Evolutionary conservation across 2,888 invertebrate genomes (phyloP).

Genomic region (Ceriagrion tenellum): DNA sequence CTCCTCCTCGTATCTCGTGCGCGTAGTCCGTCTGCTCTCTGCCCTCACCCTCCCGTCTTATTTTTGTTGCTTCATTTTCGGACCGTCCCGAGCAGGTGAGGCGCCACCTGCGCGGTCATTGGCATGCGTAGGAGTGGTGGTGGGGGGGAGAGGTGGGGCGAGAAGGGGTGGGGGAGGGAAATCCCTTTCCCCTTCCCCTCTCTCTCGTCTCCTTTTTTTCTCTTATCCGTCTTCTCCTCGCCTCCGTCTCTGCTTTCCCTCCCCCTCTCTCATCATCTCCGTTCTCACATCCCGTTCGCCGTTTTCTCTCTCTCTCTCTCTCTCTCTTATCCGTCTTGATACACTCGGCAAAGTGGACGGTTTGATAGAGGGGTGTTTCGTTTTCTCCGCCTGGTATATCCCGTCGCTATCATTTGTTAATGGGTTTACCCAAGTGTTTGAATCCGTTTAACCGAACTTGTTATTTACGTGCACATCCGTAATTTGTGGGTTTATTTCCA

Average conservation of each 20-base stretch:
- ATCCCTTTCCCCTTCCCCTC: neutral
- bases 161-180: neutral
- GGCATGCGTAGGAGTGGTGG: conserved; percentile 60
- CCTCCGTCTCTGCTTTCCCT: too few species aligned
- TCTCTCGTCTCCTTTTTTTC: neutral
- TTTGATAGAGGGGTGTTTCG: neutral
- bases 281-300: neutral
- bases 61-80: conserved; percentile 48
- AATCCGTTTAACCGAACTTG: neutral
- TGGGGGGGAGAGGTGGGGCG: too few species aligned
- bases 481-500: too few species aligned
- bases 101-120: conserved; percentile 62
- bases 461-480: neutral
- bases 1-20: neutral
- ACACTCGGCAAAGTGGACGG: neutral
- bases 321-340: neutral
- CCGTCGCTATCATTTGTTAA: neutral
- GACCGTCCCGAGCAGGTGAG: conserved; percentile 61
- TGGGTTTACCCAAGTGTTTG: neutral
- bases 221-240: neutral
- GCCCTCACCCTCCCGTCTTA: neutral
- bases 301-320: neutral
- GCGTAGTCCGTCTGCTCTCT: conserved; percentile 8
- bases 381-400: neutral
- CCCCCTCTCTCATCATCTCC: too few species aligned